Base-by-base conservation (phyloP, 2,888 invertebrate genomes). In the Carabus problematicus region DNA sequence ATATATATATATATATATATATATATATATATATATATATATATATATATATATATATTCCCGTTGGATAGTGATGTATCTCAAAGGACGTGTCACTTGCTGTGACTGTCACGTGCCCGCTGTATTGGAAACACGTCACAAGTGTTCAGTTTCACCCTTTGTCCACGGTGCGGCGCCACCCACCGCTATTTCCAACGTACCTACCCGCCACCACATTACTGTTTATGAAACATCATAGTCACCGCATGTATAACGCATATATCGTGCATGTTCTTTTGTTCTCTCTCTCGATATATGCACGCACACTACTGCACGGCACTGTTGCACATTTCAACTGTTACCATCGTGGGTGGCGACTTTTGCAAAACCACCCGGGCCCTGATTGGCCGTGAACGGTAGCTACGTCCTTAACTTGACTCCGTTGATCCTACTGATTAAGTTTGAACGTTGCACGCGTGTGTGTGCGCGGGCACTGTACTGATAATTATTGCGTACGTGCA, bases 121-220 rank as follows among this genome's bases (percentile, higher is more conserved):
- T 18, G 55, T 69, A 45, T 29, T 56, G 69, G 69, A 69, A 69
- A 69, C 56, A 69, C 62, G 69, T 69, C 69, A 61, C 40, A 69
- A 54, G 14, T 29, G 56, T 39, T 69, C 55, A 69, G 41, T 55
- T 69, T 69, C 69, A 69, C 55, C 61, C 62, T 62, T 61, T 62
- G 69, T 47, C 67, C 67, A 43, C 39, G 1, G 52, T 11, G 39
- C 49, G 55, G 67, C 54, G 60, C 54, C 58, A 55, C 59, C 56
- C 52, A 19, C n/a, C n/a, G n/a, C n/a, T n/a, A n/a, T n/a, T n/a
- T 52, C 19, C 66, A 11, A 19, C 52, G 47, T 47, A 47, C 41
- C 58, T 41, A 59, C n/a, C 59, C 59, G 41, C 49, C 45, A 56
- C 49, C 58, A 67, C 29, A 3, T 3, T 29, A 29, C 29, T 67